Percentiles rank a stretch among this genome's conserved stretches.
phyloP scores from a whole-genome alignment of 1,140 invertebrate genomes.

The Mercenaria mercenaria region DNA sequence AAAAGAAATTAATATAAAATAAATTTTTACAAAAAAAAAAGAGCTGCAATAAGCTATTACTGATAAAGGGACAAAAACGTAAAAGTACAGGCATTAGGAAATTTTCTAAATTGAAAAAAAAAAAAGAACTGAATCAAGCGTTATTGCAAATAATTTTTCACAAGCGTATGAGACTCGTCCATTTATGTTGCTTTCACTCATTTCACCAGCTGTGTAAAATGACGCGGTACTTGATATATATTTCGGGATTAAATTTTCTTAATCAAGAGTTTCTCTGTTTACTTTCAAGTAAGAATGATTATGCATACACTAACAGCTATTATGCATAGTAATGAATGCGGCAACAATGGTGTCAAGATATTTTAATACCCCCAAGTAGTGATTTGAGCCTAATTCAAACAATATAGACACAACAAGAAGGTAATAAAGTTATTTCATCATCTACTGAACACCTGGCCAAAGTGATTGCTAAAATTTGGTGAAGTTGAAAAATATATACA shows the following conservation, averaged over 20 bases:
- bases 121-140: no score
- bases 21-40: no score
- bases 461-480: neutral
- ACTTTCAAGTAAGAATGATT: conserved; percentile 1
- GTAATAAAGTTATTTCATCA: conserved; percentile 17
- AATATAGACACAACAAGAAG: conserved; percentile 15
- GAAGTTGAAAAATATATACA: conserved; percentile 10
- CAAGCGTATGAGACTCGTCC: neutral
- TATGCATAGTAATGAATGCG: conserved; percentile 24
- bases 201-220: conserved; percentile 25
- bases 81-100: no score
- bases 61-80: no score
- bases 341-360: conserved; percentile 34
- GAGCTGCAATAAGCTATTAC: no score
- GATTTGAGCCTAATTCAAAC: conserved; percentile 31
- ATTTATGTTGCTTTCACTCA: no score
- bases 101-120: no score
- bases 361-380: conserved; percentile 43
- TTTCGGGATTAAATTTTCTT: conserved; percentile 23
- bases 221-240: conserved; percentile 16
- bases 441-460: conserved; percentile 12
- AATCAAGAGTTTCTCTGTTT: conserved; percentile 31
- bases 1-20: no score
- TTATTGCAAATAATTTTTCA: no score
- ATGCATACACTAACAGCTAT: conserved; percentile 13